These are phyloP conservation scores for Pterobdella sp. DNA, from an alignment of 2,888 invertebrate species.

Conservation along the genomic window DNA sequence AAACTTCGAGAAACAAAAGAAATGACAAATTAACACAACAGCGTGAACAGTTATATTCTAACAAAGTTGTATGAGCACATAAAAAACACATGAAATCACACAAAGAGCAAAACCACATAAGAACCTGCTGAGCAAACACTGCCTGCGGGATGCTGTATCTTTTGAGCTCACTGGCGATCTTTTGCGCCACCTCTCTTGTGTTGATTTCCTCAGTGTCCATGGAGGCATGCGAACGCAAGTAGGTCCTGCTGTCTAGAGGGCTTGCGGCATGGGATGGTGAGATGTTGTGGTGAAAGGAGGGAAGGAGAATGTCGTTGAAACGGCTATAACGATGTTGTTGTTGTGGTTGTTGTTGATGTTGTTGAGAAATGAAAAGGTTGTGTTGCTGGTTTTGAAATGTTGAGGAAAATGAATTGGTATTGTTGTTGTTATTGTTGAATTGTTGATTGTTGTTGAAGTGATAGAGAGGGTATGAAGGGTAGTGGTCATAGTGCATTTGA, in stretches of 20 bases:
- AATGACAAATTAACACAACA: too few species aligned
- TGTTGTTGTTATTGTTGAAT: constrained; percentile 12
- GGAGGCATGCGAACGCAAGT: constrained; percentile 1
- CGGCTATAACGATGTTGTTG: constrained; percentile 4
- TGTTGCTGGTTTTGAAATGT: neutral
- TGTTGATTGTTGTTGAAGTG: constrained; percentile 8
- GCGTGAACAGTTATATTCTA: too few species aligned
- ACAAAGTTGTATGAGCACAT: too few species aligned
- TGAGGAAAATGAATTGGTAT: neutral
- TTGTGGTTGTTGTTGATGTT: constrained; percentile 18
- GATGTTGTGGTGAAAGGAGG: neutral
- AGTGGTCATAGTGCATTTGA: neutral
- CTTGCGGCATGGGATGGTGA: neutral
- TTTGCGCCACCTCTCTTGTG: constrained; percentile 93
- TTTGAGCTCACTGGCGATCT: constrained; percentile 95
- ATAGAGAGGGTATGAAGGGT: neutral
- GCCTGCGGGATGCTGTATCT: constrained; percentile 98
- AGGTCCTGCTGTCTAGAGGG: neutral
- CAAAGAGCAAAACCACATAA: too few species aligned
- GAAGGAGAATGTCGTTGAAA: constrained; percentile 9
- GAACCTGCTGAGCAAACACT: constrained; percentile 94
- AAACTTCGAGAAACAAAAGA: too few species aligned
- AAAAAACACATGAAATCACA: too few species aligned
- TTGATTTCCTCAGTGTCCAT: constrained; percentile 66
- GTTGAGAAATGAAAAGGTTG: neutral